Percentiles rank a stretch among this genome's conserved stretches.
Evolutionary conservation across 1,140 invertebrate genomes (phyloP).

Genomic region (Drosophila teissieri): DNA sequence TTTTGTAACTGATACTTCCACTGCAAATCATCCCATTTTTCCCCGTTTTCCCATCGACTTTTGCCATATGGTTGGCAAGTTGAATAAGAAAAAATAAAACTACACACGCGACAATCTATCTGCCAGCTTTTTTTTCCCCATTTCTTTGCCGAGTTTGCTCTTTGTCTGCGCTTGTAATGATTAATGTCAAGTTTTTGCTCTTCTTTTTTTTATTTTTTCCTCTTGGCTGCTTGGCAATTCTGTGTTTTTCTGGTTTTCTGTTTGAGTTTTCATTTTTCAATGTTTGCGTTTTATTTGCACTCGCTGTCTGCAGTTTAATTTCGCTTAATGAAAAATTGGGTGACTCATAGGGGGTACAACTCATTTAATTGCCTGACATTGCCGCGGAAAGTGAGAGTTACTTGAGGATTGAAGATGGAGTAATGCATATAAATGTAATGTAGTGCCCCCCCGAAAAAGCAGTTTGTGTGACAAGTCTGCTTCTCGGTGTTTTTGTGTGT

Average conservation of each 20-base stretch:
- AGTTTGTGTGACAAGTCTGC: slow-evolving; percentile 39
- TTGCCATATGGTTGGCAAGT: slow-evolving; percentile 14
- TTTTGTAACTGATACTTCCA: neutral
- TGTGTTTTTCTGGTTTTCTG: slow-evolving; percentile 18
- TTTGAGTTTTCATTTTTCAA: slow-evolving; percentile 48
- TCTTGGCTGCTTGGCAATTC: slow-evolving; percentile 53
- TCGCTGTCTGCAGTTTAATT: slow-evolving; percentile 59
- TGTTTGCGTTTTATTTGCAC: slow-evolving; percentile 44
- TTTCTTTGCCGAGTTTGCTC: slow-evolving; percentile 14
- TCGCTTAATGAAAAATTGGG: slow-evolving; percentile 78
- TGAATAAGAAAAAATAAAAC: slow-evolving; percentile 17
- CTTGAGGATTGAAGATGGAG: slow-evolving; percentile 16
- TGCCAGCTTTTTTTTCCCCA: neutral
- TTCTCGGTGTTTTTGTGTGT: slow-evolving; percentile 21
- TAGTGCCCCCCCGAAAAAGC: neutral
- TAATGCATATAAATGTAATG: slow-evolving; percentile 56
- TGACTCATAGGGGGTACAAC: slow-evolving; percentile 39
- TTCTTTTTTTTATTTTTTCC: slow-evolving; percentile 27
- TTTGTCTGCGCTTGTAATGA: slow-evolving; percentile 74
- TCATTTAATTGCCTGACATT: slow-evolving; percentile 62
- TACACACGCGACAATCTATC: slow-evolving; percentile 54
- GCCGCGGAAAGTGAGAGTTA: slow-evolving; percentile 70
- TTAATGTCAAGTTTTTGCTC: slow-evolving; percentile 74
- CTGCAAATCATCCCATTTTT: neutral
- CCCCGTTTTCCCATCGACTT: too few relatives aligned